phyloP scores from a whole-genome alignment of 1,140 invertebrate species.

The Calephelis nemesis region DNA sequence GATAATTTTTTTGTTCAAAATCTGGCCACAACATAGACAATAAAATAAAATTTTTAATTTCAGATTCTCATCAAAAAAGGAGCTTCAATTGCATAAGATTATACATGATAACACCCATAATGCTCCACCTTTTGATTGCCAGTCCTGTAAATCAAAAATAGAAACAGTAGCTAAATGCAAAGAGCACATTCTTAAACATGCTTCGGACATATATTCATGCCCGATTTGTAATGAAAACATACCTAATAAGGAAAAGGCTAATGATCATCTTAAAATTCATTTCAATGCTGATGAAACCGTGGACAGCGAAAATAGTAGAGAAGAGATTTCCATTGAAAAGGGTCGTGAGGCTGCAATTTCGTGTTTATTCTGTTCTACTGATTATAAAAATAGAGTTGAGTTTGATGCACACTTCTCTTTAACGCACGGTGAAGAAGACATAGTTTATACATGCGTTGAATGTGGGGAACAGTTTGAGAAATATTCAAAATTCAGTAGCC shows the following conservation, averaged over 20 bases:
- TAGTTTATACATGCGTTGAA: constrained; percentile 57
- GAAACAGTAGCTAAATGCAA: constrained; percentile 41
- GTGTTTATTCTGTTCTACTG: constrained; percentile 49
- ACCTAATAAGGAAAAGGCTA: constrained; percentile 41
- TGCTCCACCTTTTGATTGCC: constrained; percentile 52
- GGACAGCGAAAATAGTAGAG: constrained; percentile 26
- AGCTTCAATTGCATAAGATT: constrained; percentile 53
- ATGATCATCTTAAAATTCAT: constrained; percentile 54
- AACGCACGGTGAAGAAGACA: constrained; percentile 49
- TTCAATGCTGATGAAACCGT: constrained; percentile 41
- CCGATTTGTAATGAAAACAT: constrained; percentile 59
- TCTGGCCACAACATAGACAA: neutral
- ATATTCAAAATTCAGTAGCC: constrained; percentile 52
- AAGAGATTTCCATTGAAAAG: constrained; percentile 54
- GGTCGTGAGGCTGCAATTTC: constrained; percentile 47
- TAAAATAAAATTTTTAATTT: constrained; percentile 20
- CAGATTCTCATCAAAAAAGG: constrained; percentile 59
- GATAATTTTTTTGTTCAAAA: neutral
- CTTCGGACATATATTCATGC: constrained; percentile 45
- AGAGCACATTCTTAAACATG: constrained; percentile 55
- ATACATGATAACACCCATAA: constrained; percentile 47
- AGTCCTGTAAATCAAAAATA: constrained; percentile 43
- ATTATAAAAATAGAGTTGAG: constrained; percentile 50
- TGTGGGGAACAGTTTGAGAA: constrained; percentile 60
- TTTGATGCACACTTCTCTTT: constrained; percentile 57